Evolutionary conservation across 2,888 invertebrate species (phyloP), one percentile per base, ranked within the genome.

Genomic region (Poecilus cupreus): DNA sequence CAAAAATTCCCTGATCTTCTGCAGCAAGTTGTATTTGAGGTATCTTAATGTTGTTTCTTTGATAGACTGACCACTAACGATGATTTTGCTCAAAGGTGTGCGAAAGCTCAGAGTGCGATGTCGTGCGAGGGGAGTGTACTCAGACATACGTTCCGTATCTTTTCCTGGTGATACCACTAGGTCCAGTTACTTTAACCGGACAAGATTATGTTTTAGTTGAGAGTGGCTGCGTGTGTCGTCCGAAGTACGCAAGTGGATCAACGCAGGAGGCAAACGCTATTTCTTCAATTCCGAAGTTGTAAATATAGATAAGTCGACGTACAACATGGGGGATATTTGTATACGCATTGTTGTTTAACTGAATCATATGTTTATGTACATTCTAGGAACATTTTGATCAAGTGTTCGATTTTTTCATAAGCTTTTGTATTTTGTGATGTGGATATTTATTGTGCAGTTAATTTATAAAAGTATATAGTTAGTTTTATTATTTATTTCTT

Each of bases 161-260:
- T 85, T 97, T 97, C 90, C 91, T 97, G 88, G 97, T 97, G 81
- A 94, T 97, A 82, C 97, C 97, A 0, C 89, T 97, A 79, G 97
- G 97, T 4, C 97, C 97, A 11, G 97, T 97, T 16, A 97, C 97
- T 10, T 90, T 97, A 16, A 97, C 97, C 2, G 97, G 97, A 3
- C 97, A 97, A 88, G 97, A 97, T 89, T 97, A 97, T 89, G 96
- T 97, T n/a, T 91, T 97, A 72, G 97, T 97, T 24, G 97, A 97
- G 89, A 97, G 96, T 85, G 97, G 97, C n/a, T 97, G 97, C 88
- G 96, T 96, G 26, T 97, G 97, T 88, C 91, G 93, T 85, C 93
- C 94, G 26, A 89, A 89, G 85, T 89, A 89, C 83, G 87, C 89
- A 0, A 85, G 87, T 10, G 87, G 87, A 77, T 85, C 84, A 75